Evolutionary conservation across 2,113 vertebrate genomes (phyloP), one percentile per base, ranked within the genome.

Genomic region (Empidonax traillii): DNA sequence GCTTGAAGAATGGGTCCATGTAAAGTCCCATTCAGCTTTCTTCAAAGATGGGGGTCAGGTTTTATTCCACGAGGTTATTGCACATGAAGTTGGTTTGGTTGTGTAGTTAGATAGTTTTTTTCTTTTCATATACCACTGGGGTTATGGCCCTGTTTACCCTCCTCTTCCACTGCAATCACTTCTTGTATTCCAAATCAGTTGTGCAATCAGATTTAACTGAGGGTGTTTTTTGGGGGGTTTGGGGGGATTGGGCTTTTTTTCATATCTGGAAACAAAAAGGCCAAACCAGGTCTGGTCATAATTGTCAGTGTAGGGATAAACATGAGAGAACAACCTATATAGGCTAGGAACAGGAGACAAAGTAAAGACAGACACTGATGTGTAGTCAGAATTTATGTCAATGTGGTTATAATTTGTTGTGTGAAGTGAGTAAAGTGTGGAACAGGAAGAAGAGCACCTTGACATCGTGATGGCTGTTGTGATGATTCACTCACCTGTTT

Each of bases 361-460:
- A 68, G 25, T 25, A 47, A 83, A 23, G 21, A 27, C 14, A 85
- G 47, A 31, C 16, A 17, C 0, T 66, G 33, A 35, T 0, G 1
- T 27, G 8, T 27, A 55, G 49, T 84, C 49, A 79, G 44, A 87
- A 72, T 11, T 79, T 41, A 17, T 2, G 11, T 65, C 44, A 61
- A 23, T 44, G 6, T 75, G 17, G 7, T 75, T 89, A 35, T 85
- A 63, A 80, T 65, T 33, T 87, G 21, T 59, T 52, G 30, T 75
- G 47, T 56, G 39, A 89, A 91, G 5, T 44, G 35, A 78, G 4
- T 41, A 44, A 71, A 90, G 9, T 10, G 21, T 41, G 16, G 39
- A 35, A 59, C 12, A 24, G 14, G 43, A 77, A 63, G 18, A 86
- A 33, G 14, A 82, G 30, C 43, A 84, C 49, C 31, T 63, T 68